A percentile compares a stretch with the other conserved stretches of the same genome.
phyloP scores from a whole-genome alignment of 2,113 vertebrate genomes.

The Canis aureus region DNA sequence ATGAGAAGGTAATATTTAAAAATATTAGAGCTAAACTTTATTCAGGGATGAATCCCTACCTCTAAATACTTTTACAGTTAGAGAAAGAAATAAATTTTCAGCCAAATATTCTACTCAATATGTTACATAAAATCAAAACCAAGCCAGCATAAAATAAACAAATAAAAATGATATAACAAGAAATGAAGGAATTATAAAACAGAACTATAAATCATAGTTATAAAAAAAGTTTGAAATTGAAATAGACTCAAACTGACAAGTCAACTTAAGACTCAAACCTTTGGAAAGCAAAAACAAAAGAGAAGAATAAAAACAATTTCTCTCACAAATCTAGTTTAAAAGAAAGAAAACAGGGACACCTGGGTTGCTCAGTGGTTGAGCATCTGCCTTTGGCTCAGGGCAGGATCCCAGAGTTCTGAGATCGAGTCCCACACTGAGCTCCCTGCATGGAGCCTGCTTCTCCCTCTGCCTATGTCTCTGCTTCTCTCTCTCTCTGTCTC shows the following conservation, averaged over 20 bases:
- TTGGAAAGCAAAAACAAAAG: not conserved
- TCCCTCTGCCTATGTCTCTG: too few species aligned
- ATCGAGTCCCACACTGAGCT: too few species aligned
- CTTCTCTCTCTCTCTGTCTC: too few species aligned
- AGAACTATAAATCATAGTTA: not conserved
- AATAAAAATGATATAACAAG: not conserved
- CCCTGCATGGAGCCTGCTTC: too few species aligned
- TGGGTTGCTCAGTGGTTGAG: too few species aligned
- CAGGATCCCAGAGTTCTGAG: too few species aligned
- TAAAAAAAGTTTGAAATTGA: not conserved
- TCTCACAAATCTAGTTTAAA: not conserved
- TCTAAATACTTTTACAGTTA: slow-evolving; percentile 3
- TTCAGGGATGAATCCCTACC: not conserved
- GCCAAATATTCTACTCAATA: not conserved
- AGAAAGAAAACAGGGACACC: not conserved
- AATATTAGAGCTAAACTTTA: slow-evolving; percentile 22
- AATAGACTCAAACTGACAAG: not conserved
- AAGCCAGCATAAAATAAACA: not conserved
- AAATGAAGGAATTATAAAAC: not conserved
- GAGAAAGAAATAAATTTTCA: not conserved
- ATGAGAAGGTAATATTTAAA: not conserved
- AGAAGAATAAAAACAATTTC: not conserved
- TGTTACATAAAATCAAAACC: not conserved
- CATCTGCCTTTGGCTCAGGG: too few species aligned
- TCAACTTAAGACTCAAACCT: not conserved